Evolutionary conservation across 2,113 vertebrate species (phyloP).

Genomic region (Ranitomeya imitator): DNA sequence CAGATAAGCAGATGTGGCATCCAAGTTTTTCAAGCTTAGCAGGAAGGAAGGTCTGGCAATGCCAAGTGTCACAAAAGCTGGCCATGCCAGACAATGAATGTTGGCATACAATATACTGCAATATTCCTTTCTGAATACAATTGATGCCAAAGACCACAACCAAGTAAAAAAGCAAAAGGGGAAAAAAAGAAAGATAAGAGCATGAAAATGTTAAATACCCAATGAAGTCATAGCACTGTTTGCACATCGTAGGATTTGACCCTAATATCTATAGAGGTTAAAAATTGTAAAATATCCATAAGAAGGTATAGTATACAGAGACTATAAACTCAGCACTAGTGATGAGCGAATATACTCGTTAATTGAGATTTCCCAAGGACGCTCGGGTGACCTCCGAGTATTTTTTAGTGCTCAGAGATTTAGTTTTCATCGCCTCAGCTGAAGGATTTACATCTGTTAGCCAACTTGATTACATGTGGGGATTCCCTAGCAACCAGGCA

Average conservation of each 20-base stretch:
- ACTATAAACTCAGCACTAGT: too few relatives aligned
- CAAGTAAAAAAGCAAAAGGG: constrained; percentile 6
- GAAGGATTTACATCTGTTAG: too few relatives aligned
- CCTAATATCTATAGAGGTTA: too few relatives aligned
- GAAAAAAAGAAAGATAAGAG: not conserved
- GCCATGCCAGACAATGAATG: constrained; percentile 7
- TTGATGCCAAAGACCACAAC: constrained; percentile 17
- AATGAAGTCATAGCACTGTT: constrained; percentile 7
- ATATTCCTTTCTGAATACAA: not conserved
- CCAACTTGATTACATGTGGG: too few relatives aligned
- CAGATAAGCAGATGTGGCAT: constrained; percentile 27
- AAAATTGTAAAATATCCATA: too few relatives aligned
- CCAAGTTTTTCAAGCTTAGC: constrained; percentile 24
- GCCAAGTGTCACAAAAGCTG: constrained; percentile 29
- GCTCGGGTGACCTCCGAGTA: too few relatives aligned
- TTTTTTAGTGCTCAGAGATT: too few relatives aligned
- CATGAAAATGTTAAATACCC: not conserved
- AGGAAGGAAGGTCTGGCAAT: constrained; percentile 12
- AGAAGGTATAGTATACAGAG: too few relatives aligned
- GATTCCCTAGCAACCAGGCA: too few relatives aligned
- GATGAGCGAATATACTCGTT: too few relatives aligned
- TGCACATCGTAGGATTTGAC: not conserved
- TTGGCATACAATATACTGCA: not conserved
- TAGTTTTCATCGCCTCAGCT: too few relatives aligned
- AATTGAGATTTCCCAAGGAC: too few relatives aligned